These are phyloP conservation scores for Heliconius hewitsoni DNA, from an alignment of 1,140 invertebrate species.

Conservation along the genomic window DNA sequence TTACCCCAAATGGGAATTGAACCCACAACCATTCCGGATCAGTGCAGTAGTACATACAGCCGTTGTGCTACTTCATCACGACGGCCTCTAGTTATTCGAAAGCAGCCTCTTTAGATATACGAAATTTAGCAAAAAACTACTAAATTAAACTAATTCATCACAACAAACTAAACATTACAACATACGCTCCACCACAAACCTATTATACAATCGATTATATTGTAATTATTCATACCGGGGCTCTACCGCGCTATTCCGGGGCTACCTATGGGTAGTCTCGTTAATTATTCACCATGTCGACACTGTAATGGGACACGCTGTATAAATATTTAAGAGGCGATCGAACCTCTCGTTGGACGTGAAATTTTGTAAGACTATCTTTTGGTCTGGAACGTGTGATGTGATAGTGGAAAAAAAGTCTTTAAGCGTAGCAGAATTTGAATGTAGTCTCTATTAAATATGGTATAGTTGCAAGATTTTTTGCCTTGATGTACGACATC, in stretches of 20 bases:
- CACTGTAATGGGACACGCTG: slow-evolving; percentile 60
- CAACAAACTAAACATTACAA: not conserved
- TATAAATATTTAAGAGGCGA: slow-evolving; percentile 68
- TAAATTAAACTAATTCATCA: not conserved
- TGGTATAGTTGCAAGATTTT: too few species aligned
- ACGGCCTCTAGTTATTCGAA: too few species aligned
- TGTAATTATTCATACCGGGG: slow-evolving; percentile 68
- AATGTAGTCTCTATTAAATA: too few species aligned
- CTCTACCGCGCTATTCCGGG: slow-evolving; percentile 49
- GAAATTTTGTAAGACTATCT: not conserved
- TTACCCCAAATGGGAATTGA: too few species aligned
- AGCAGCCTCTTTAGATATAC: too few species aligned
- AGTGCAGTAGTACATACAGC: too few species aligned
- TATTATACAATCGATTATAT: slow-evolving; percentile 62
- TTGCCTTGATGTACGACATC: not conserved
- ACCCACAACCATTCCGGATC: too few species aligned
- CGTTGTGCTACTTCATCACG: too few species aligned
- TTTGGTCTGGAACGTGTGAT: not conserved
- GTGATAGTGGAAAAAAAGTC: too few species aligned
- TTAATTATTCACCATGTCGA: slow-evolving; percentile 73
- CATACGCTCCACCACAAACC: slow-evolving; percentile 31
- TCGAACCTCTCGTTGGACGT: not conserved
- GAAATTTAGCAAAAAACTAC: not conserved
- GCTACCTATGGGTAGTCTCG: slow-evolving; percentile 45
- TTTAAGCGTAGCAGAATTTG: too few species aligned